Evolutionary conservation across 1,140 invertebrate species (phyloP), one percentile per base, ranked within the genome.

Genomic region (Drosophila triauraria): DNA sequence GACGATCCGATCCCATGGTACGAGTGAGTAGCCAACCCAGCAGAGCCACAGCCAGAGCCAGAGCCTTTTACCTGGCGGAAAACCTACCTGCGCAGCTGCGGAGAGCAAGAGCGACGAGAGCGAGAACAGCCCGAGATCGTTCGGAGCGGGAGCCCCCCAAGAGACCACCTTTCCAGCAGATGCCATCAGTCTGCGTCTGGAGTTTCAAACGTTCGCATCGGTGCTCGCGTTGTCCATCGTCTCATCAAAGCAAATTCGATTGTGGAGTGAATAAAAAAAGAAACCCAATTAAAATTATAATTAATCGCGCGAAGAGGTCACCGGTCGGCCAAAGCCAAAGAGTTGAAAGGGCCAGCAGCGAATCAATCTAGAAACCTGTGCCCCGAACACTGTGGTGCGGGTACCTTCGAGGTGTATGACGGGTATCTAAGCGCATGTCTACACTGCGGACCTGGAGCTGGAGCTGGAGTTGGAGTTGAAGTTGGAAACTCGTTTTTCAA

Each of bases 401-500:
- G 69, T 85, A 78, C 88, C 83, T 85, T 85, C 57, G 85, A 91
- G 75, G 83, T 54, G 51, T 51, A 8, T 35, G 53, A 40, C 35
- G 35, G 53, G 35, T 91, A 91, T 91, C 86, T 91, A 90, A 82
- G 86, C 85, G 86, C 85, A 90, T 48, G 64, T 88, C 81, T 78
- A 86, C 62, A 53, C 43, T 60, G 63, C 53, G 35, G 43, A 80
- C 61, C 71, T 56, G 50, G 61, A 56, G 50, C 53, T 42, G 64
- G 38, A 53, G 63, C 60, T 78, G 74, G 57, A 90, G 74, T 80
- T 78, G 74, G 57, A 90, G 75, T 82, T 91, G 65, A 69, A 91
- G 79, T 86, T 91, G 86, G 62, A 86, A 91, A 91, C 86, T 91
- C 80, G 86, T 91, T 91, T 90, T 75, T 80, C 69, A 71, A 77